Evolutionary conservation across 2,888 invertebrate genomes (phyloP).

Genomic region (Drosophila mettleri): DNA sequence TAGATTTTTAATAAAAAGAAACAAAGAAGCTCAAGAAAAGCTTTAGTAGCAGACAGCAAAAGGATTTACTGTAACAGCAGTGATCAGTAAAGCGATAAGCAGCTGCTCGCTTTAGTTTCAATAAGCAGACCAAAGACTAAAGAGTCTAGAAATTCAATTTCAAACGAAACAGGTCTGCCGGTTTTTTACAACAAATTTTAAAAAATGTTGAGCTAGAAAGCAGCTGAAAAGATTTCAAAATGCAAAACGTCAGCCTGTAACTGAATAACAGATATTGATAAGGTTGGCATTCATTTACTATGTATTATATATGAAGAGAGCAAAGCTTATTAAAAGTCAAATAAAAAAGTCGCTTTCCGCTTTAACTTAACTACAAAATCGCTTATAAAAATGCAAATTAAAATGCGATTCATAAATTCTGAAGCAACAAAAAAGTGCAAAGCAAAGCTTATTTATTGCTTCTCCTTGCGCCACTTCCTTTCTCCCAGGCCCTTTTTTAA

Average conservation of each 20-base stretch:
- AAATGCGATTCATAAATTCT: not conserved
- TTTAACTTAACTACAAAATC: not conserved
- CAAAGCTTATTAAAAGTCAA: no score
- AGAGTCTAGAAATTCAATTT: not conserved
- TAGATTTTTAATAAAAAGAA: not conserved
- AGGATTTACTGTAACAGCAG: no score
- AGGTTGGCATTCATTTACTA: no score
- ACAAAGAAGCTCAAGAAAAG: no score
- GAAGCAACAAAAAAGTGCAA: not conserved
- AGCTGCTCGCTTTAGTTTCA: not conserved
- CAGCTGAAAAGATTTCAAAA: no score
- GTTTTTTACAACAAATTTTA: no score
- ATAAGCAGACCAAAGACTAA: not conserved
- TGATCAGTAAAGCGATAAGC: no score
- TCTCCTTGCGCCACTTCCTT: not conserved
- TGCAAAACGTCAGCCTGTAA: no score
- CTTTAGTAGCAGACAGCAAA: no score
- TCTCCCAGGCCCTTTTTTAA: not conserved
- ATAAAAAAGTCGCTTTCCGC: not conserved
- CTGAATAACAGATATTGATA: no score
- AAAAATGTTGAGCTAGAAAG: no score
- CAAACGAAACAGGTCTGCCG: not conserved
- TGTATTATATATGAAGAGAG: no score
- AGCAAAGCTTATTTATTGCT: not conserved
- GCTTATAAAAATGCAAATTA: not conserved